Percentiles rank a stretch among this genome's conserved stretches.
phyloP scores from a whole-genome alignment of 1,140 invertebrate species.

The Trichonephila inaurata region DNA sequence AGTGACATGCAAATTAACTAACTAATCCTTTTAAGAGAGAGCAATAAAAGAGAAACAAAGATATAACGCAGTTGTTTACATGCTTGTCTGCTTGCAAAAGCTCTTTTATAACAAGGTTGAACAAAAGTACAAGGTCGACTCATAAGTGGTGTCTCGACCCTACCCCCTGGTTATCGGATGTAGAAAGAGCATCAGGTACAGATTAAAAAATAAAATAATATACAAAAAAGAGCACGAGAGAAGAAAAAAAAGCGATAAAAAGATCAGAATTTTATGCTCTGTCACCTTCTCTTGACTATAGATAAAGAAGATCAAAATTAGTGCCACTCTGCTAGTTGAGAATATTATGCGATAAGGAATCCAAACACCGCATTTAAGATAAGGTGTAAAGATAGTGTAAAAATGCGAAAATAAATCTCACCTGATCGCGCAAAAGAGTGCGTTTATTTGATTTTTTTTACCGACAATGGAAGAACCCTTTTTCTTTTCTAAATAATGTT shows the following conservation, averaged over 20 bases:
- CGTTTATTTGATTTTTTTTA: background rate
- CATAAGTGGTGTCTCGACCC: constrained; percentile 25
- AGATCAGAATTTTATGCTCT: constrained; percentile 68
- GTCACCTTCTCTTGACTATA: constrained; percentile 36
- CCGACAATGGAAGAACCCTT: background rate
- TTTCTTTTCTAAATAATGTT: no score
- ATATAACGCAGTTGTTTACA: constrained; percentile 56
- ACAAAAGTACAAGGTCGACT: constrained; percentile 71
- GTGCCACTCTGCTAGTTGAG: constrained; percentile 52
- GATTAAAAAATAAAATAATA: constrained; percentile 41
- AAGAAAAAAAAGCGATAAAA: constrained; percentile 1
- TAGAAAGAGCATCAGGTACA: constrained; percentile 19
- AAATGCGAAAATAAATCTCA: constrained; percentile 65
- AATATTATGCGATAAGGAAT: constrained; percentile 32
- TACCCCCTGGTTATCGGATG: constrained; percentile 53
- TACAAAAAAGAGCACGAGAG: constrained; percentile 15
- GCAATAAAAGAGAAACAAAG: background rate
- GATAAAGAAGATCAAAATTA: constrained; percentile 69
- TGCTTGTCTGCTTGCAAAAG: background rate
- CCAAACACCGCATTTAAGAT: constrained; percentile 67
- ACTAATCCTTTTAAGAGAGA: background rate
- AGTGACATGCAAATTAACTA: background rate
- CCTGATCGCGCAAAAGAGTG: background rate
- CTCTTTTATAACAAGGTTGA: constrained; percentile 63
- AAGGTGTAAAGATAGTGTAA: constrained; percentile 29